Evolutionary conservation across 2,113 vertebrate genomes (phyloP), one percentile per base, ranked within the genome.

Genomic region (Peucedramus taeniatus): DNA sequence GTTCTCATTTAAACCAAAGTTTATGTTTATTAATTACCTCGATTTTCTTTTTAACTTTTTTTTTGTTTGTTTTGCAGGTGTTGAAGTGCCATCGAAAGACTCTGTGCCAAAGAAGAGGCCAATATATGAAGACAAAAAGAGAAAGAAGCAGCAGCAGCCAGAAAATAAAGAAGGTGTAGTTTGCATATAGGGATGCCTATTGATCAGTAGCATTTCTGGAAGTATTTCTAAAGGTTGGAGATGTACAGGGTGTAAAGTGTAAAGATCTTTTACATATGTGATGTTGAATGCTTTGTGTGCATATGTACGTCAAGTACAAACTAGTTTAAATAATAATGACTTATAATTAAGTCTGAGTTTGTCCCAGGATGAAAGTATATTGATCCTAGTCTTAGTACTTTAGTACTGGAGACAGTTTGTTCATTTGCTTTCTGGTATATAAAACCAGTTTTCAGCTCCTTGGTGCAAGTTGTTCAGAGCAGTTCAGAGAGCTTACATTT

Each of bases 61-160:
- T 77, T 49, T 83, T 22, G 33, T 66, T 57, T 93, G 27, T 74
- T 42, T 71, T 51, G 39, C 60, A 99, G 99, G 99, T 96, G 98
- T 99, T 94, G 99, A 99, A 97, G 99, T 99, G 98, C 99, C 99
- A 97, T 99, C 98, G 96, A 99, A 99, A 98, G 99, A 99, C 93
- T 98, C 98, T 12, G 87, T 99, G 98, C 98, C 98, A 98, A 99
- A 99, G 98, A 99, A 99, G 97, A 99, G 99, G 94, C 99, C 99
- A 17, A 97, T 99, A 96, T 99, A 99, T 95, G 98, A 98, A 94
- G 99, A 99, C 97, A 99, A 98, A 98, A 99, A 98, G 98, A 99
- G 98, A 98, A 99, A 99, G 97, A 99, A 99, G 93, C 97, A 97
- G 28, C 97, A 98, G 30, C 99, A 98, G 68, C 96, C 79, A 9